These are phyloP conservation scores for Helicoverpa zea DNA, from an alignment of 1,140 invertebrate species.

Conservation along the genomic window DNA sequence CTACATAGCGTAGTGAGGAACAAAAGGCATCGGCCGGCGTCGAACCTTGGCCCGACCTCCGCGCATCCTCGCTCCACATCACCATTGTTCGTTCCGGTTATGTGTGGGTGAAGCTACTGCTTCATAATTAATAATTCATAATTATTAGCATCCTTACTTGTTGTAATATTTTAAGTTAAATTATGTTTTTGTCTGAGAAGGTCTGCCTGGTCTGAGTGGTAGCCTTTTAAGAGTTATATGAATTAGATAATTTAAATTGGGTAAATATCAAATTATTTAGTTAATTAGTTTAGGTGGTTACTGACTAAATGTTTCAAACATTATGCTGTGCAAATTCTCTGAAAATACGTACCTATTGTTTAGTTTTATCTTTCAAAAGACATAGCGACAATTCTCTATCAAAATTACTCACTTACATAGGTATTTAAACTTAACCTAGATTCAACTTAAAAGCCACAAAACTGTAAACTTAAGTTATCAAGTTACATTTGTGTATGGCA, in stretches of 20 bases:
- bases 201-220: not conserved
- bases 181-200: not conserved
- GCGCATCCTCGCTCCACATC: constrained; percentile 83
- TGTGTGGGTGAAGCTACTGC: constrained; percentile 47
- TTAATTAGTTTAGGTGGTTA: not conserved
- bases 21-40: constrained; percentile 72
- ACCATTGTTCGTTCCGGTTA: constrained; percentile 71
- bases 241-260: too few species aligned
- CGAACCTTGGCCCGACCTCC: constrained; percentile 83
- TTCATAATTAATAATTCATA: constrained; percentile 39
- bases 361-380: too few species aligned
- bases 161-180: not conserved
- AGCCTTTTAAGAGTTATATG: not conserved
- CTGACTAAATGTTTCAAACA: too few species aligned
- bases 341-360: too few species aligned
- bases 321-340: too few species aligned
- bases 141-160: constrained; percentile 29
- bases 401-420: not conserved
- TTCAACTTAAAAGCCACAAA: not conserved
- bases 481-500: not conserved
- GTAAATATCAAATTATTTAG: too few species aligned
- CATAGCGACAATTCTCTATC: not conserved
- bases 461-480: not conserved
- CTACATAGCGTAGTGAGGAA: constrained; percentile 68
- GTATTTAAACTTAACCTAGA: too few species aligned